Conservation (phyloP, 2,113 vertebrate genomes). For the Stegostoma tigrinum region DNA sequence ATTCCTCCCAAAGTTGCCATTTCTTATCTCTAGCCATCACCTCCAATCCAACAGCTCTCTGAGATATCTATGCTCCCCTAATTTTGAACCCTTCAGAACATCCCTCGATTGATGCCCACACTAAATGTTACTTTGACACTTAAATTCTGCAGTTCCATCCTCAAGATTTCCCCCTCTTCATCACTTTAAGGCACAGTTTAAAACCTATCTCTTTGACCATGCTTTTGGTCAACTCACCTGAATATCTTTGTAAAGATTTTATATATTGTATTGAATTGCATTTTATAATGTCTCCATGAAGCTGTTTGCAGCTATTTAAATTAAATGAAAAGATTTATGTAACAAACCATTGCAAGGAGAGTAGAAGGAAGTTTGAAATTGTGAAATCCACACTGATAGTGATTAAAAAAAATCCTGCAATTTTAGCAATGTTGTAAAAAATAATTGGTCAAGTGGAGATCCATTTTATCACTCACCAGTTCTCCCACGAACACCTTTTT, state of each 20-base stretch:
- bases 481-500: not conserved
- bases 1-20: not conserved
- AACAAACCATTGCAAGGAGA: not conserved
- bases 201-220: not conserved
- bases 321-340: not conserved
- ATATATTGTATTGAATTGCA: not conserved
- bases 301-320: not conserved
- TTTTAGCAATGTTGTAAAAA: not conserved
- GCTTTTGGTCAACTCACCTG: not conserved
- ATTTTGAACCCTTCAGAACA: not conserved
- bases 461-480: not conserved
- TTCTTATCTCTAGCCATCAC: not conserved
- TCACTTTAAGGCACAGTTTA: not conserved
- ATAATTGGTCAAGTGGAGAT: not conserved
- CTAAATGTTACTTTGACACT: not conserved
- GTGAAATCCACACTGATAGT: too few species aligned
- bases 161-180: not conserved
- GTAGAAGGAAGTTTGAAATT: not conserved
- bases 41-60: not conserved
- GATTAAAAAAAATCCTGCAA: not conserved
- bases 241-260: not conserved
- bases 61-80: not conserved
- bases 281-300: not conserved
- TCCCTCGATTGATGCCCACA: not conserved
- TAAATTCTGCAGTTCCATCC: too few species aligned